Conservation (phyloP, 2,113 vertebrate genomes). For the Grallaria varia region DNA sequence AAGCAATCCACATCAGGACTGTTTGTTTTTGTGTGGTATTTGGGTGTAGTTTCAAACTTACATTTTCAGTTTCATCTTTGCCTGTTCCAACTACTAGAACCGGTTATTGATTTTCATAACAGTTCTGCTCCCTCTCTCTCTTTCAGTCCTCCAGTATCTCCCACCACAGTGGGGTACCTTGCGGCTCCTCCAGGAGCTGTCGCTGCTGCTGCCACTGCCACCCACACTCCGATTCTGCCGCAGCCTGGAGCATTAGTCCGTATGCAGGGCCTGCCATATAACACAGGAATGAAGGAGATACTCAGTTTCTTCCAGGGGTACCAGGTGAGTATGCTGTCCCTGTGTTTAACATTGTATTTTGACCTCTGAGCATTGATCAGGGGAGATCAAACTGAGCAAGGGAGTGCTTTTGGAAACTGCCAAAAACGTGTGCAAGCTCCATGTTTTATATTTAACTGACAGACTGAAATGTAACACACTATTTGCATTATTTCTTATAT, state of each 20-base stretch:
- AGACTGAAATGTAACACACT: fast-evolving
- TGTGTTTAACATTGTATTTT: background rate
- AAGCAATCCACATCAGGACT: background rate
- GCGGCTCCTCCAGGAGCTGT: slow-evolving; percentile 85
- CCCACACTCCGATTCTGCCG: slow-evolving; percentile 78
- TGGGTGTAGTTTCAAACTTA: background rate
- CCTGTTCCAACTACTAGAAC: background rate
- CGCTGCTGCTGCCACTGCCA: slow-evolving; percentile 82
- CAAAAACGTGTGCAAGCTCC: background rate
- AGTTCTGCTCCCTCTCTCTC: background rate
- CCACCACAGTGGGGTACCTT: slow-evolving; percentile 90
- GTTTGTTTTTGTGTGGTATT: background rate
- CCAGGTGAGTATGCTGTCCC: slow-evolving; percentile 82
- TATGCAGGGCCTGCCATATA: slow-evolving; percentile 97
- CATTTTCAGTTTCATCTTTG: background rate
- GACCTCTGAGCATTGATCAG: background rate
- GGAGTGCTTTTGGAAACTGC: background rate
- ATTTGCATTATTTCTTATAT: background rate
- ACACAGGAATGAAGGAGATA: slow-evolving; percentile 93
- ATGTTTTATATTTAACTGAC: background rate
- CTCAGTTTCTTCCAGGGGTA: slow-evolving; percentile 97
- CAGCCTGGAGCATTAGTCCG: slow-evolving; percentile 88
- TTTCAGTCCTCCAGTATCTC: slow-evolving; percentile 91
- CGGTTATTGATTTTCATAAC: background rate
- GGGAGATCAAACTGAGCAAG: background rate